Percentiles rank a stretch among this genome's conserved stretches.
Evolutionary conservation across 1,140 invertebrate species (phyloP).

Genomic region (Gonatopus flavifemur): DNA sequence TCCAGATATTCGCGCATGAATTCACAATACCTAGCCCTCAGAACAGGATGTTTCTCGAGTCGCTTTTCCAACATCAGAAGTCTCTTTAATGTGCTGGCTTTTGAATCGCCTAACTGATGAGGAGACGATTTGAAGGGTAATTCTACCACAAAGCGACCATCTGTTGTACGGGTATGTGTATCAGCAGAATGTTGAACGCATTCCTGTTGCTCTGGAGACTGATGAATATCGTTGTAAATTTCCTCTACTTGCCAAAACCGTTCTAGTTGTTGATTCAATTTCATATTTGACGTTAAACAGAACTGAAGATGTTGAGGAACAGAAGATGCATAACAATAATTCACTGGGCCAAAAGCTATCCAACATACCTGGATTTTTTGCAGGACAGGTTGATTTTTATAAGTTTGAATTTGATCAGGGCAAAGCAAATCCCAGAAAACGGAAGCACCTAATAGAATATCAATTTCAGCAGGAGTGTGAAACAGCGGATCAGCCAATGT

Average conservation of each 20-base stretch:
- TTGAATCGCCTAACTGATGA: background rate
- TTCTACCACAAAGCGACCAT: background rate
- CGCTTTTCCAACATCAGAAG: slow-evolving; percentile 12
- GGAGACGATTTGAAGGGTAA: background rate
- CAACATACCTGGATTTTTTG: slow-evolving; percentile 23
- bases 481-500: slow-evolving; percentile 32
- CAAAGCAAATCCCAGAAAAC: slow-evolving; percentile 37
- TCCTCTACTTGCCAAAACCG: slow-evolving; percentile 1
- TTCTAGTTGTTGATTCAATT: background rate
- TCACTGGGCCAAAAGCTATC: slow-evolving; percentile 21
- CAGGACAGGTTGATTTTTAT: slow-evolving; percentile 13
- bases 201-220: background rate
- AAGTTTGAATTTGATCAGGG: slow-evolving; percentile 23
- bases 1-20: slow-evolving; percentile 28
- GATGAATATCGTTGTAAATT: background rate
- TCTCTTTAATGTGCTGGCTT: background rate
- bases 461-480: slow-evolving; percentile 23
- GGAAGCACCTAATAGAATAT: slow-evolving; percentile 35
- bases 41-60: slow-evolving; percentile 10
- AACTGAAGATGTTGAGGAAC: slow-evolving; percentile 4
- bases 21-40: slow-evolving; percentile 14
- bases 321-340: too few species aligned
- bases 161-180: background rate
- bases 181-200: background rate
- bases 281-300: background rate